Evolutionary conservation across 2,888 invertebrate species (phyloP).

Genomic region (Gymnocheta viridis): DNA sequence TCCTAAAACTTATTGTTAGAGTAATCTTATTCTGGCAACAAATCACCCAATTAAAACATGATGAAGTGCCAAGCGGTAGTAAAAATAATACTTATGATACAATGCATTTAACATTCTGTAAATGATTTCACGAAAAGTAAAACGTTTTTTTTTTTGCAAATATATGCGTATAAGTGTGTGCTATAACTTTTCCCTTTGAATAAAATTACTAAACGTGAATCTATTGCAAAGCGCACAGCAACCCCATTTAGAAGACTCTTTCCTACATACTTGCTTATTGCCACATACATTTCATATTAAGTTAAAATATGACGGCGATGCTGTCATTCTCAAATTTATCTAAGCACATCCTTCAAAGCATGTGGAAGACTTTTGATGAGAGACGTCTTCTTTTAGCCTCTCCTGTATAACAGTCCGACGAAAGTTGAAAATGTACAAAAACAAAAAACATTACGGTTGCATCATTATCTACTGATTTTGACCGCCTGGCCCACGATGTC

Average conservation of each 20-base stretch:
- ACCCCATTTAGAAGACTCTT: constrained; percentile 7
- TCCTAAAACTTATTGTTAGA: too few relatives aligned
- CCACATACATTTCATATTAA: constrained; percentile 17
- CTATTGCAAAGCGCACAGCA: constrained; percentile 3
- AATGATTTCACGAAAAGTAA: constrained; percentile 7
- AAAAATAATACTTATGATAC: constrained; percentile 1
- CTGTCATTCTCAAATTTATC: not conserved
- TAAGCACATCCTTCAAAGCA: not conserved
- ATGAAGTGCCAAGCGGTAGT: constrained; percentile 12
- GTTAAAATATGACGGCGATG: constrained; percentile 6
- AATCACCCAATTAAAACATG: not conserved
- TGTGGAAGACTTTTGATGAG: not conserved
- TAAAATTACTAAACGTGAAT: not conserved
- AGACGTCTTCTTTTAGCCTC: not conserved
- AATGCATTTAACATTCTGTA: constrained; percentile 31
- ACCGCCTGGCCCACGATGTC: too few relatives aligned
- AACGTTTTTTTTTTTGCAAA: not conserved
- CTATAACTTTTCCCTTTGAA: constrained; percentile 19
- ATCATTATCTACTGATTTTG: too few relatives aligned
- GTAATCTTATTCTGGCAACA: not conserved
- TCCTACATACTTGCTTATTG: not conserved
- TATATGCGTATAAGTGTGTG: not conserved
- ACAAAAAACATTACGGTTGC: too few relatives aligned
- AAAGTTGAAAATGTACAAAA: too few relatives aligned
- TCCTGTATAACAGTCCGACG: not conserved